Evolutionary conservation across 1,140 invertebrate genomes (phyloP).

Genomic region (Zaprionus lachaisei): DNA sequence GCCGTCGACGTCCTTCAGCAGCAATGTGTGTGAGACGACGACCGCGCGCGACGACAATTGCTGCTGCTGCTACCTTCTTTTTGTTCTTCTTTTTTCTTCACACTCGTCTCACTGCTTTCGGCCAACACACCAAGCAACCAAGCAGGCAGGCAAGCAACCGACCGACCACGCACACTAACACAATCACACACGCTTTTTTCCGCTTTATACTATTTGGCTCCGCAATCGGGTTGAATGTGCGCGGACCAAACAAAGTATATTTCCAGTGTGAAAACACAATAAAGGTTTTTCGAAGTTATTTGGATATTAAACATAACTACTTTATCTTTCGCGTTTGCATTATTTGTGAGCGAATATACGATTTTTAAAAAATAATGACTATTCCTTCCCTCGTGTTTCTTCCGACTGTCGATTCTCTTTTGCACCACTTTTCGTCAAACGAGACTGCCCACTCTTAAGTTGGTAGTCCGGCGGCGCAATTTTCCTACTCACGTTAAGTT

Average conservation of each 20-base stretch:
- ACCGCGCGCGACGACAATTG: slow-evolving; percentile 52
- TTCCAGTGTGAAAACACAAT: slow-evolving; percentile 30
- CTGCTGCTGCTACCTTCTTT: slow-evolving; percentile 17
- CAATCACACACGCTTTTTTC: slow-evolving; percentile 63
- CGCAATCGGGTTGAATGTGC: slow-evolving; percentile 26
- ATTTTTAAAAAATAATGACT: slow-evolving; percentile 65
- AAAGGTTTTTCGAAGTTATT: slow-evolving; percentile 20
- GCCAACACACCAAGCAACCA: slow-evolving; percentile 59
- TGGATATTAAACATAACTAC: slow-evolving; percentile 32
- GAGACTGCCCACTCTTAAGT: slow-evolving; percentile 30
- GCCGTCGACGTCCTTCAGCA: slow-evolving; percentile 61
- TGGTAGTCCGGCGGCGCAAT: slow-evolving; percentile 12
- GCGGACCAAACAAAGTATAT: slow-evolving; percentile 22
- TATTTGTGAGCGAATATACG: slow-evolving; percentile 43
- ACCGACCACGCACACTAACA: slow-evolving; percentile 67
- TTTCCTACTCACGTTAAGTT: background rate
- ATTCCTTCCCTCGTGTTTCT: slow-evolving; percentile 80
- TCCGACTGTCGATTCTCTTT: slow-evolving; percentile 63
- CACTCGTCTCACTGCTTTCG: slow-evolving; percentile 64
- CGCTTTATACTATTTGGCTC: slow-evolving; percentile 45
- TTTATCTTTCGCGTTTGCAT: slow-evolving; percentile 31
- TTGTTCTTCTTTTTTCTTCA: slow-evolving; percentile 45
- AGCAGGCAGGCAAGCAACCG: slow-evolving; percentile 24
- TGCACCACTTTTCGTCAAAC: slow-evolving; percentile 41
- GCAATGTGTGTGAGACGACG: slow-evolving; percentile 35